Base-by-base conservation (phyloP, 2,797 vertebrate genomes). In the Oryzias dopingdopingensis region DNA sequence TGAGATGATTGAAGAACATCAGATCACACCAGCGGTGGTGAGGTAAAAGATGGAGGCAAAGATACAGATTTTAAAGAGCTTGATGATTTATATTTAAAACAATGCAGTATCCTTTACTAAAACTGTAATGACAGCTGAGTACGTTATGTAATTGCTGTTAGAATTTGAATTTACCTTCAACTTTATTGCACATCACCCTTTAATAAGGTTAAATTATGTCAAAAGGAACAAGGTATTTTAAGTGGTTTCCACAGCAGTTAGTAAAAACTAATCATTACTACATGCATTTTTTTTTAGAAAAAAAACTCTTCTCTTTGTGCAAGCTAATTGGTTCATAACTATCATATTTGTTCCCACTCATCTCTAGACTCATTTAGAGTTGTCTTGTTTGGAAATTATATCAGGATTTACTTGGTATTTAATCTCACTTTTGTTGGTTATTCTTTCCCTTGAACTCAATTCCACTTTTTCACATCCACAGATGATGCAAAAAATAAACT, bases 391-490 rank as follows among this genome's bases (percentile, higher is more conserved):
- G 18, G 14, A 26, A 37, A 54, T 29, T 56, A 24, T 46, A 42
- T 22, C 17, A 50, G 24, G 48, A 48, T 13, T 49, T 44, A 59
- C 44, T 59, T 56, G 48, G 65, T 55, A 53, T 40, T 41, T 23
- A 46, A 52, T 42, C 14, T 29, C 48, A 53, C 10, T 40, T 75
- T 77, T 78, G 55, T 63, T 72, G 7, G 29, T 32, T 32, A 0
- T 32, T 7, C 7, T 32, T 51, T 83, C 56, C 49, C 63, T 65
- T 67, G 77, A 53, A 46, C 65, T 37, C 8, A 16, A 41, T 8
- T 62, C 18, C 49, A 4, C 6, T 52, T 2, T 53, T 14, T 64
- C 74, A 71, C 69, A 54, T 52, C 46, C 62, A 51, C 70, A 77
- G 48, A 51, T 56, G 40, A 43, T 44, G 52, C 74, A 54, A 78